Base-by-base conservation (phyloP, 2,113 vertebrate species). In the Eurystomus gularis region DNA sequence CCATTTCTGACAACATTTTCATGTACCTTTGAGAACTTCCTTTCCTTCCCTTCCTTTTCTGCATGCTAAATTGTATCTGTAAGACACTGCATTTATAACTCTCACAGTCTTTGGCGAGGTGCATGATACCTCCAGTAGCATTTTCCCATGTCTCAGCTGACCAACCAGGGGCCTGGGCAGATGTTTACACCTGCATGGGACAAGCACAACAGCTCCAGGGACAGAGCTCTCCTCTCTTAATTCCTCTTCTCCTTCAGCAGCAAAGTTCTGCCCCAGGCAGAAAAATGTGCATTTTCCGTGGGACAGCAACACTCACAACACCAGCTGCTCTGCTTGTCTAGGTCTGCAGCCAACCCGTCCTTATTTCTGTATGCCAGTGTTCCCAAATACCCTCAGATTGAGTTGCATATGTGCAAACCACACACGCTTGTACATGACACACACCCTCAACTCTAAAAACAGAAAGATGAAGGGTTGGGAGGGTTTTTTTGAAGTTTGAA, bases 271-370 rank as follows among this genome's bases (percentile, higher is more conserved):
- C 90, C 94, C 71, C 46, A 69, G 91, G 77, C 83, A 60, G 81
- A 76, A 75, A 91, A 89, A 62, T 88, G 86, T 89, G 73, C 57
- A 49, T 91, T 91, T 65, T 21, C 6, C 69, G n/a, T 4, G 82
- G 91, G 84, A 82, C 0, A 5, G 46, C 83, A 78, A 68, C 0
- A 0, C 79, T 95, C 88, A 23, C 79, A 82, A 54, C 83, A 70
- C 82, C 76, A 70, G 89, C 94, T 90, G 73, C 64, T 87, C 37
- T 94, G 86, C 87, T 95, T 87, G 57, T 52, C 84, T 72, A 82
- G 87, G 90, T 79, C 46, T 3, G 11, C 78, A 72, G 91, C 89
- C 93, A 96, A 25, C 4, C 57, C 6, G 0, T 37, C 84, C 58
- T 42, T 2, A 1, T 18, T 88, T 49, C 88, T 31, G 28, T 19